A percentile compares a stretch with the other conserved stretches of the same genome.
These are phyloP conservation scores for Netelia inedita DNA, from an alignment of 2,888 invertebrate species.

Conservation along the genomic window DNA sequence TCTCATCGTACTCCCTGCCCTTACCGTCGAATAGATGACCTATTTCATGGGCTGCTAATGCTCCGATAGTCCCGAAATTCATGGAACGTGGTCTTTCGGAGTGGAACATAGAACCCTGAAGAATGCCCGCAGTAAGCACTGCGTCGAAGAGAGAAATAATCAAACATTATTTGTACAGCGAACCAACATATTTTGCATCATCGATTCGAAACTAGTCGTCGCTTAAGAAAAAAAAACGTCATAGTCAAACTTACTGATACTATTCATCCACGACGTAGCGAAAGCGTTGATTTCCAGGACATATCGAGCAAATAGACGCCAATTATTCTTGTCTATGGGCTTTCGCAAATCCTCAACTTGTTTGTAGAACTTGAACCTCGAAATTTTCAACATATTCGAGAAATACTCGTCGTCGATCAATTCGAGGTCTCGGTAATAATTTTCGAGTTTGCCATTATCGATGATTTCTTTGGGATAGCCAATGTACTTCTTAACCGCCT, in stretches of 20 bases:
- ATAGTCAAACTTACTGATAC: conserved; percentile 85
- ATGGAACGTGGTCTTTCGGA: too few species aligned
- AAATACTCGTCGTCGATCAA: conserved; percentile 85
- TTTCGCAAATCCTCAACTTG: conserved; percentile 86
- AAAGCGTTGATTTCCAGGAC: conserved; percentile 87
- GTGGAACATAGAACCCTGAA: conserved; percentile 96
- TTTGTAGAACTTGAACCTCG: conserved; percentile 86
- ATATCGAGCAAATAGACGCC: conserved; percentile 85
- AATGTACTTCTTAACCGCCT: conserved; percentile 95
- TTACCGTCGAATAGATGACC: conserved; percentile 95
- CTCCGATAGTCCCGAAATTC: conserved; percentile 97
- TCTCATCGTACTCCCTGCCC: conserved; percentile 97
- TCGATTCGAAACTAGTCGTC: background rate
- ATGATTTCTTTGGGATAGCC: conserved; percentile 97
- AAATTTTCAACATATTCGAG: conserved; percentile 85
- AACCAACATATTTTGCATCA: background rate
- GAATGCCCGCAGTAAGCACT: conserved; percentile 97
- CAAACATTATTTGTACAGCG: too few species aligned
- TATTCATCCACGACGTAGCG: conserved; percentile 86
- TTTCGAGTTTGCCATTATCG: conserved; percentile 91
- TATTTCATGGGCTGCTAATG: conserved; percentile 96
- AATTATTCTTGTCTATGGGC: conserved; percentile 86
- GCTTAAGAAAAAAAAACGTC: conserved; percentile 39
- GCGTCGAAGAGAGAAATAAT: conserved; percentile 66
- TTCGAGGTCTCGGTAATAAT: conserved; percentile 89